phyloP scores from a whole-genome alignment of 2,888 invertebrate genomes.

The Melangyna quadrimaculata region DNA sequence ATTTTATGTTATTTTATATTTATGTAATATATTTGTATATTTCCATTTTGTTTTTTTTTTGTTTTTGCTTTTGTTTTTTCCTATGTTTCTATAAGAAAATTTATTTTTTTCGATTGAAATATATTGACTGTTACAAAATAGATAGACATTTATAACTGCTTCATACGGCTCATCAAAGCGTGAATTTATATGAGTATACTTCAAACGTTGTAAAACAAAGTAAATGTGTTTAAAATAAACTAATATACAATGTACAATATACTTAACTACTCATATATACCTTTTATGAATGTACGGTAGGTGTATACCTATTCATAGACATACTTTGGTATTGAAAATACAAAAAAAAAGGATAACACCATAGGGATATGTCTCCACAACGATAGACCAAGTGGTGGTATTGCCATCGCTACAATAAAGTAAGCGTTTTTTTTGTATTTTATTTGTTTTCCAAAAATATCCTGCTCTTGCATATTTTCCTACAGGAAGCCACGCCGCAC shows the following conservation, averaged over 20 bases:
- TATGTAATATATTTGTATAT: not conserved
- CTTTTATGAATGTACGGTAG: not conserved
- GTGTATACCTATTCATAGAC: not conserved
- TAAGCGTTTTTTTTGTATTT: not conserved
- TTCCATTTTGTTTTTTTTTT: constrained; percentile 7
- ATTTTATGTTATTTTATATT: not conserved
- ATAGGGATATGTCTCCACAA: constrained; percentile 27
- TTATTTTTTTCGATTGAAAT: constrained; percentile 34
- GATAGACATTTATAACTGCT: constrained; percentile 10
- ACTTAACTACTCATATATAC: not conserved
- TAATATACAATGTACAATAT: not conserved
- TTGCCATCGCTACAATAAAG: not conserved
- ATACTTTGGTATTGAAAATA: not conserved
- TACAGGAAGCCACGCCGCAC: constrained; percentile 29
- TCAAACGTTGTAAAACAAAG: constrained; percentile 12
- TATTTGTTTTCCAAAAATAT: constrained; percentile 8
- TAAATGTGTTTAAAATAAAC: constrained; percentile 19
- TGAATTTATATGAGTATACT: constrained; percentile 1
- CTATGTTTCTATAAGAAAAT: not conserved
- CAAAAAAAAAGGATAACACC: not conserved
- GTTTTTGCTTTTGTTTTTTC: not conserved
- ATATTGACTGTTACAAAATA: constrained; percentile 18
- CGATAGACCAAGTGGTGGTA: constrained; percentile 9
- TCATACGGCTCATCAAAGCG: constrained; percentile 7
- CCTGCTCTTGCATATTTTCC: constrained; percentile 16